Conservation (phyloP, 2,888 invertebrate genomes). For the Eucriotettix oculatus region DNA sequence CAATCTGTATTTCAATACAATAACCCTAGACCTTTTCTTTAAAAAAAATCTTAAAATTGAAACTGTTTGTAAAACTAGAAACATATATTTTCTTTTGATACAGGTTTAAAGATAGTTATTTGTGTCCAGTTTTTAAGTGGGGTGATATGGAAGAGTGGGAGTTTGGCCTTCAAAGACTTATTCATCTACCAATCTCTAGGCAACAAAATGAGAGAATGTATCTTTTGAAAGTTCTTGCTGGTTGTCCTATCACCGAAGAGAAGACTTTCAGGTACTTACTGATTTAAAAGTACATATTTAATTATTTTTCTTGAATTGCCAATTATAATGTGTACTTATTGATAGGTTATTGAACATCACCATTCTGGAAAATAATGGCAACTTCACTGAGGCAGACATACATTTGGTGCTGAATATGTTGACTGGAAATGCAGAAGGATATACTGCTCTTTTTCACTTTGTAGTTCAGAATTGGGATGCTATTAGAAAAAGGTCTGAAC, state of each 20-base stretch:
- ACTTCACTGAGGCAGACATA: slow-evolving; percentile 60
- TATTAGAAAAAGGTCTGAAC: slow-evolving; percentile 42
- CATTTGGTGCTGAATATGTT: slow-evolving; percentile 60
- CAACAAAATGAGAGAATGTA: slow-evolving; percentile 61
- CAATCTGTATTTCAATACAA: too few species aligned
- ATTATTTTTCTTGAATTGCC: not conserved
- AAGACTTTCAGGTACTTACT: not conserved
- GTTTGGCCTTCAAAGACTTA: slow-evolving; percentile 59
- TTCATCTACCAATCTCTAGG: slow-evolving; percentile 53
- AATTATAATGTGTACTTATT: not conserved
- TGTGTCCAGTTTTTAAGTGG: slow-evolving; percentile 71
- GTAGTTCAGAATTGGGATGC: slow-evolving; percentile 50
- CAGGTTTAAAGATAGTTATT: slow-evolving; percentile 56
- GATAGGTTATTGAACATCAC: slow-evolving; percentile 45
- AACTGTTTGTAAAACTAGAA: slow-evolving; percentile 3
- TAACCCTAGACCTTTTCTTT: not conserved
- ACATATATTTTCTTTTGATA: slow-evolving; percentile 9
- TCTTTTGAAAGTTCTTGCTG: slow-evolving; percentile 36
- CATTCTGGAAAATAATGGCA: slow-evolving; percentile 47
- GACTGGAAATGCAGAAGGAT: slow-evolving; percentile 51
- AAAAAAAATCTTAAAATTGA: not conserved
- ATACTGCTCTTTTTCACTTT: slow-evolving; percentile 54
- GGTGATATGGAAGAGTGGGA: slow-evolving; percentile 67
- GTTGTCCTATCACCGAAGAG: not conserved
- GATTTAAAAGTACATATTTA: not conserved